A percentile compares a stretch with the other conserved stretches of the same genome.
These are phyloP conservation scores for Phocoena phocoena DNA, from an alignment of 2,113 vertebrate species.

Conservation along the genomic window DNA sequence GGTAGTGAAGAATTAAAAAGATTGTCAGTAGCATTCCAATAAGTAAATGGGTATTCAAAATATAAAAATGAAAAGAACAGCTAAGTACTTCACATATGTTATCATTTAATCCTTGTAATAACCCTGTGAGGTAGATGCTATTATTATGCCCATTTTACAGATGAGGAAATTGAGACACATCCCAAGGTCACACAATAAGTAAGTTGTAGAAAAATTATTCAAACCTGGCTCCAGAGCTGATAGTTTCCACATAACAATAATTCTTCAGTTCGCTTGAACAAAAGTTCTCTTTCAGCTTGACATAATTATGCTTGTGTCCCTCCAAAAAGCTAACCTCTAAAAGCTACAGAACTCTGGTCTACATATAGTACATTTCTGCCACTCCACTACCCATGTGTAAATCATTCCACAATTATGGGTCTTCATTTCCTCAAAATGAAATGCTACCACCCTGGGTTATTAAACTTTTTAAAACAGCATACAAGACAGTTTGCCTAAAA, in stretches of 20 bases:
- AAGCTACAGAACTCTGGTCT: neutral
- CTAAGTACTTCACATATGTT: neutral
- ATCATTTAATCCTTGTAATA: neutral
- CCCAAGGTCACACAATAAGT: neutral
- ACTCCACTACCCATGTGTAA: neutral
- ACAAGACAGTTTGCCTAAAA: slow-evolving; percentile 23
- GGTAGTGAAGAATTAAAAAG: neutral
- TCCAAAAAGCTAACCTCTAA: slow-evolving; percentile 27
- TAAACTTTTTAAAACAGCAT: slow-evolving; percentile 13
- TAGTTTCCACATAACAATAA: neutral
- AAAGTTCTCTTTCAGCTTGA: slow-evolving; percentile 26
- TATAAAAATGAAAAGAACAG: slow-evolving; percentile 14
- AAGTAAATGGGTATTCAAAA: neutral
- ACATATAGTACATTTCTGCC: neutral
- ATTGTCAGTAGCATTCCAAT: neutral
- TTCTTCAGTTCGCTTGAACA: slow-evolving; percentile 26
- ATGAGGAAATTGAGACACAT: neutral
- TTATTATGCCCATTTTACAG: slow-evolving; percentile 20
- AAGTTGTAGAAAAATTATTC: slow-evolving; percentile 16
- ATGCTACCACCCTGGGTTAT: slow-evolving; percentile 8
- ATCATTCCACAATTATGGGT: slow-evolving; percentile 18
- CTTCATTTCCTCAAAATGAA: slow-evolving; percentile 36
- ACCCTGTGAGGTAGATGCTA: neutral
- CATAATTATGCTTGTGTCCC: neutral
- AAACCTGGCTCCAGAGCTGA: slow-evolving; percentile 17